These are phyloP conservation scores for Clarias pachynema DNA, from an alignment of 2,797 vertebrate genomes.

Conservation along the genomic window DNA sequence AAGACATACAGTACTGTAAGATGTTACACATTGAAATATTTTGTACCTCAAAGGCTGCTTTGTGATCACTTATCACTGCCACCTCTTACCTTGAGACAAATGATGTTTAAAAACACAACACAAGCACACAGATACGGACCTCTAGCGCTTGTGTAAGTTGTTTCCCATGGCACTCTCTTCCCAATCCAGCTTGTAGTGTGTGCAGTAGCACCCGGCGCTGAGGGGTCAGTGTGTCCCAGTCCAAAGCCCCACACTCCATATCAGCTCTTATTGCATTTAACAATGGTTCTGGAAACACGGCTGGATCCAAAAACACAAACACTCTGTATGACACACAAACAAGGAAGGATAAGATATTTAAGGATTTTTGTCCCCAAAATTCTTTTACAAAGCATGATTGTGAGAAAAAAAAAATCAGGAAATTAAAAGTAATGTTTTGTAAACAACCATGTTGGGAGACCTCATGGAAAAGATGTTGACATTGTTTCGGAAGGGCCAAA, in stretches of 20 bases:
- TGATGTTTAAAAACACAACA: not conserved
- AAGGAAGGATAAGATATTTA: not conserved
- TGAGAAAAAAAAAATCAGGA: too few species aligned
- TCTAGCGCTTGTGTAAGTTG: constrained; percentile 70
- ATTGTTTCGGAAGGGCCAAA: too few species aligned
- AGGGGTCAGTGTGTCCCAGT: constrained; percentile 60
- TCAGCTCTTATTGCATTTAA: constrained; percentile 72
- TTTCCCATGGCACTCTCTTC: constrained; percentile 59
- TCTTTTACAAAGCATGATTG: not conserved
- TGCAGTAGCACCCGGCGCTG: constrained; percentile 71
- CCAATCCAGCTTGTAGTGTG: constrained; percentile 74
- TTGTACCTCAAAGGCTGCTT: not conserved
- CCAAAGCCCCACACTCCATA: constrained; percentile 64
- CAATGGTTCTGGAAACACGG: constrained; percentile 79
- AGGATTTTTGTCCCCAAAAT: not conserved
- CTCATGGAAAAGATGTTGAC: too few species aligned
- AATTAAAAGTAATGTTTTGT: not conserved
- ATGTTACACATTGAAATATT: not conserved
- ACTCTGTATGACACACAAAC: constrained; percentile 71
- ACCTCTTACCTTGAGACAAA: not conserved
- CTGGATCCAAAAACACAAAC: constrained; percentile 85
- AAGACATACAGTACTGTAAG: not conserved
- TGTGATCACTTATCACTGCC: not conserved
- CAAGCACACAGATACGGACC: constrained; percentile 65
- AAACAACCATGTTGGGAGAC: too few species aligned